Conservation (phyloP, 2,888 invertebrate genomes). For the Nomada ferruginata region DNA sequence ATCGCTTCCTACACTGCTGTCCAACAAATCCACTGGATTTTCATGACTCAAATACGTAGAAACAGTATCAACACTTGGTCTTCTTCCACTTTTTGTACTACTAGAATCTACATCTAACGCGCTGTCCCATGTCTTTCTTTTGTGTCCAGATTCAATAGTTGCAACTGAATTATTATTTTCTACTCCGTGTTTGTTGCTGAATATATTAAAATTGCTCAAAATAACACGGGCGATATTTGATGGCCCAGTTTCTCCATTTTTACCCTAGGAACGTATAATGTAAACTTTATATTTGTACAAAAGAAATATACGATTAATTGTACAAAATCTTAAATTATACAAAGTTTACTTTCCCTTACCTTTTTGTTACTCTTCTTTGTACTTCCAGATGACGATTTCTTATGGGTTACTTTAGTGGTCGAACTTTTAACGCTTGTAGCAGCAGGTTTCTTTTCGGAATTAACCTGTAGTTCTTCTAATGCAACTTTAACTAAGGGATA, state of each 20-base stretch:
- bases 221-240: slow-evolving; percentile 91
- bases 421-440: slow-evolving; percentile 74
- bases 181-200: slow-evolving; percentile 85
- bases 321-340: too few species aligned
- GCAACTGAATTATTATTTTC: slow-evolving; percentile 77
- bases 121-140: slow-evolving; percentile 81
- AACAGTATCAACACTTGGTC: slow-evolving; percentile 94
- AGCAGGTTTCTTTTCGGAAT: slow-evolving; percentile 65
- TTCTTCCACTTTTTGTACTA: slow-evolving; percentile 90
- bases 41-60: slow-evolving; percentile 95
- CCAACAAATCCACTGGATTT: slow-evolving; percentile 89
- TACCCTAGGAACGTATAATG: slow-evolving; percentile 69
- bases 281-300: slow-evolving; percentile 3
- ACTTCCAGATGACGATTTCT: slow-evolving; percentile 75
- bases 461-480: slow-evolving; percentile 83
- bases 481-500: slow-evolving; percentile 92
- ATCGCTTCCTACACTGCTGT: slow-evolving; percentile 90
- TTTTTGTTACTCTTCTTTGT: slow-evolving; percentile 84
- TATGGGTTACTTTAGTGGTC: slow-evolving; percentile 76
- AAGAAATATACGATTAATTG: not conserved
- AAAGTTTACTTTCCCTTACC: slow-evolving; percentile 58
- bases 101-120: slow-evolving; percentile 89
- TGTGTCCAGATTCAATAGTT: slow-evolving; percentile 74
- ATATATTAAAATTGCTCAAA: slow-evolving; percentile 92
- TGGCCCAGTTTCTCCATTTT: slow-evolving; percentile 85